A percentile compares a stretch with the other conserved stretches of the same genome.
Evolutionary conservation across 2,797 vertebrate genomes (phyloP).

Genomic region (Cossypha polioptera): DNA sequence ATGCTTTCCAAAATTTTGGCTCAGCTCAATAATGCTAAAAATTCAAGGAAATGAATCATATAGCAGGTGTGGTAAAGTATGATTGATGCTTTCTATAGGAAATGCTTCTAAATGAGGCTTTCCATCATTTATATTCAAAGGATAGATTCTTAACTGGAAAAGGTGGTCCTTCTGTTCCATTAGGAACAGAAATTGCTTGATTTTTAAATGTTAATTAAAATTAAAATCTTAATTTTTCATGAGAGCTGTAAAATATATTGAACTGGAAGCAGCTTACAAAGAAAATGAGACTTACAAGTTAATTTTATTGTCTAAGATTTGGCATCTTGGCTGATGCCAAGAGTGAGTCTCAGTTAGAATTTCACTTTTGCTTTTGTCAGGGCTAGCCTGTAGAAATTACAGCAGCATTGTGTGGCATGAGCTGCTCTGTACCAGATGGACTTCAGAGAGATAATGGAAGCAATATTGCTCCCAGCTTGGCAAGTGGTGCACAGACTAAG

Average conservation of each 20-base stretch:
- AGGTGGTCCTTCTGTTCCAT: neutral
- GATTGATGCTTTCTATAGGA: neutral
- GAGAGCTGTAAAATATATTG: slow-evolving; percentile 5
- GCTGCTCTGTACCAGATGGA: slow-evolving; percentile 24
- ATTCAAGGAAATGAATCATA: neutral
- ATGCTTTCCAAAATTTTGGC: neutral
- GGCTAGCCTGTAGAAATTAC: neutral
- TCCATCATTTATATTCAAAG: neutral
- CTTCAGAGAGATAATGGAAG: neutral
- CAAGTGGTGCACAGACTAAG: neutral
- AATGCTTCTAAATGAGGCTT: neutral
- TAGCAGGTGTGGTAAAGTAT: neutral
- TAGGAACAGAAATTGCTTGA: neutral
- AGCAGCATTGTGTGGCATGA: neutral
- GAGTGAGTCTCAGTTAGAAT: neutral
- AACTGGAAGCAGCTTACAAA: neutral
- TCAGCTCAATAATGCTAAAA: neutral
- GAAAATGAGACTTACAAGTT: slow-evolving; percentile 9
- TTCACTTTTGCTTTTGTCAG: neutral
- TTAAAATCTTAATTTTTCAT: slow-evolving; percentile 28
- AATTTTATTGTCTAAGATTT: slow-evolving; percentile 27
- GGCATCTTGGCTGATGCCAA: neutral
- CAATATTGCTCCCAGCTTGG: slow-evolving; percentile 27
- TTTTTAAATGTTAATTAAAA: slow-evolving; percentile 14
- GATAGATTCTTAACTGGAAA: neutral